A percentile compares a stretch with the other conserved stretches of the same genome.
phyloP scores from a whole-genome alignment of 2,113 vertebrate genomes.

The Rutilus rutilus region DNA sequence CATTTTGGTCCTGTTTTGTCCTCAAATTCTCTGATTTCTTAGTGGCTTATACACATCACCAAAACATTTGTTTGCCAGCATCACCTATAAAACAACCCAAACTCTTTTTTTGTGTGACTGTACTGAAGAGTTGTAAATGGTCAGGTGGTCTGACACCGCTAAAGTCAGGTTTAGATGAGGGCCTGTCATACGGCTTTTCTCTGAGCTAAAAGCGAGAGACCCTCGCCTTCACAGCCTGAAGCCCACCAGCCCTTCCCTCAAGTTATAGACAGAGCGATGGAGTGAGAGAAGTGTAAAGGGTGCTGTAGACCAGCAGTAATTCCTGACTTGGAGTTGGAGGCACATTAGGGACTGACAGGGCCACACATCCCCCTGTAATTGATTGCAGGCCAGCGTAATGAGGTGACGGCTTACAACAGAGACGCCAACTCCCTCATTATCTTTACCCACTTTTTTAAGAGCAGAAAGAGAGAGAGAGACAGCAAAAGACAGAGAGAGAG shows the following conservation, averaged over 20 bases:
- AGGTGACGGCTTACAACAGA: constrained; percentile 71
- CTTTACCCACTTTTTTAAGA: constrained; percentile 66
- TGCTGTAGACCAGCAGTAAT: constrained; percentile 61
- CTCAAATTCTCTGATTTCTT: background rate
- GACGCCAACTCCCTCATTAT: constrained; percentile 67
- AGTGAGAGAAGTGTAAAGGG: constrained; percentile 29
- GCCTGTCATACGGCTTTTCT: background rate
- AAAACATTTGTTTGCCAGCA: background rate
- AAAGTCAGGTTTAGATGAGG: background rate
- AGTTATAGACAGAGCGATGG: background rate
- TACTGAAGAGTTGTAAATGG: background rate
- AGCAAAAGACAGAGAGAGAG: constrained; percentile 36
- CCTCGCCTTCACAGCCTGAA: background rate
- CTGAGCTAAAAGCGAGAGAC: background rate
- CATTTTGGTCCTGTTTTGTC: background rate
- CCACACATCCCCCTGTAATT: constrained; percentile 66
- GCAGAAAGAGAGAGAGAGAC: constrained; percentile 48
- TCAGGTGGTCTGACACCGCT: background rate
- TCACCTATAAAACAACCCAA: background rate
- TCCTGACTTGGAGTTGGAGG: constrained; percentile 59
- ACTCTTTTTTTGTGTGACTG: background rate
- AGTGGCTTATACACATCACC: background rate
- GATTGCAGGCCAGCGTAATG: constrained; percentile 67
- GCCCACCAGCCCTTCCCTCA: background rate
- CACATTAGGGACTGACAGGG: constrained; percentile 65